Evolutionary conservation across 2,888 invertebrate species (phyloP).

Genomic region (Sphaeridia pumilis): DNA sequence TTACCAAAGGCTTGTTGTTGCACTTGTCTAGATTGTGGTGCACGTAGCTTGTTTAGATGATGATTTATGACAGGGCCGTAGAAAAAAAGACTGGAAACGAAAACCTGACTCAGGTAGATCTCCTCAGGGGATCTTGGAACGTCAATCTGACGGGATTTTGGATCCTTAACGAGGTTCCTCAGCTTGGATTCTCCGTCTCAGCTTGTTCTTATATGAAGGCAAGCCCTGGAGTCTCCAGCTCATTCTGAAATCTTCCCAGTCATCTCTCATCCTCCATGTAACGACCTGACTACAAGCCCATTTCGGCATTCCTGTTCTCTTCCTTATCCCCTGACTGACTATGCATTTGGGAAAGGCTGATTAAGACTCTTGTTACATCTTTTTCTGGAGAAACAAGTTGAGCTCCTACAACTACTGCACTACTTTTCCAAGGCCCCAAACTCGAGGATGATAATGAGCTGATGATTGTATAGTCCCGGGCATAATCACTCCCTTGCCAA

Average conservation of each 20-base stretch:
- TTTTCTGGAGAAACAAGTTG: no score
- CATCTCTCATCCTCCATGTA: no score
- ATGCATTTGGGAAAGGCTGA: no score
- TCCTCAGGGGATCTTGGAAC: conserved; percentile 1
- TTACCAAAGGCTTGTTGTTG: conserved; percentile 1
- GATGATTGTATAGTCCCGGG: not conserved
- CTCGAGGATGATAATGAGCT: conserved; percentile 1
- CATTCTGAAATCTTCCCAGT: not conserved
- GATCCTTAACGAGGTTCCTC: conserved; percentile 1
- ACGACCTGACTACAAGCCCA: no score
- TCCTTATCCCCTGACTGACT: no score
- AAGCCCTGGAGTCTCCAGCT: no score
- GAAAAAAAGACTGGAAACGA: conserved; percentile 2
- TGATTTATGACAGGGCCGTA: conserved; percentile 12
- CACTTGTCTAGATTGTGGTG: conserved; percentile 1
- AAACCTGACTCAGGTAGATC: conserved; percentile 3
- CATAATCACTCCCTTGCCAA: conserved; percentile 2
- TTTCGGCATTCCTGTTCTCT: no score
- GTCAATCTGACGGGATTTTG: conserved; percentile 4
- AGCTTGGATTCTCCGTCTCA: not conserved
- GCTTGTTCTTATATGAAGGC: conserved; percentile 1
- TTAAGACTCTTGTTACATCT: no score
- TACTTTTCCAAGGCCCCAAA: no score
- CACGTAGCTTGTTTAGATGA: conserved; percentile 8
- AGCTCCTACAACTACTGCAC: no score